Base-by-base conservation (phyloP, 1,140 invertebrate species). In the Brachionus asplanchnoidis region DNA sequence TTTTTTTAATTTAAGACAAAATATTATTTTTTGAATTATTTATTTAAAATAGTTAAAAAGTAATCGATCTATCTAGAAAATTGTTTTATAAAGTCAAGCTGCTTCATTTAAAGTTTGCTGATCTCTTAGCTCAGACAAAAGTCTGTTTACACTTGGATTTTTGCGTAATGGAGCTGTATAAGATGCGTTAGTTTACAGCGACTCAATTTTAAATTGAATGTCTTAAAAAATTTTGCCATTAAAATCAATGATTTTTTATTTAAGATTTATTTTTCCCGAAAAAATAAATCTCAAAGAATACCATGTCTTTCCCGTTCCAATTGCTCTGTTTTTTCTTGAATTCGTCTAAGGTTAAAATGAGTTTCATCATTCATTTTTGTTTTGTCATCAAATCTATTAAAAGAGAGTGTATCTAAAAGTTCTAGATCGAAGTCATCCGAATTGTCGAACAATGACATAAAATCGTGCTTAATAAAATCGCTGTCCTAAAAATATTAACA, bases 21-120 rank as follows among this genome's bases (percentile, higher is more conserved):
- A 36, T 36, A 7, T 6, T 28, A 7, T 36, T 36, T 36, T 36
- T 36, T 36, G 32, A 7, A 36, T 36, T 36, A 7, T 36, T 36
- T 36, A 36, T 36, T 36, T 36, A 7, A 36, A 36, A 36, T 5
- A 7, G 32, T 7, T 36, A 36, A 36, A 36, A 6, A 36, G 4
- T 1, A 36, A 36, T 36, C 6, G 32, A 36, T 36, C 32, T 36
- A 36, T 0, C 32, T 36, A 36, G 6, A 36, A 36, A 36, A 36
- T 36, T 7, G 6, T 36, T 36, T 36, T 6, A 36, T 36, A 36
- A 36, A 60, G 9, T 9, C 17, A 65, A 44, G 79, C 79, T 12
- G 79, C 79, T 68, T 82, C 79, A 46, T 82, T 82, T 14, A 82
- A 11, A 44, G 36, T 20, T 82, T 82, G 79, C 65, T 82, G 79